Conservation (phyloP, 2,113 vertebrate genomes). For the Pteropus alecto region DNA sequence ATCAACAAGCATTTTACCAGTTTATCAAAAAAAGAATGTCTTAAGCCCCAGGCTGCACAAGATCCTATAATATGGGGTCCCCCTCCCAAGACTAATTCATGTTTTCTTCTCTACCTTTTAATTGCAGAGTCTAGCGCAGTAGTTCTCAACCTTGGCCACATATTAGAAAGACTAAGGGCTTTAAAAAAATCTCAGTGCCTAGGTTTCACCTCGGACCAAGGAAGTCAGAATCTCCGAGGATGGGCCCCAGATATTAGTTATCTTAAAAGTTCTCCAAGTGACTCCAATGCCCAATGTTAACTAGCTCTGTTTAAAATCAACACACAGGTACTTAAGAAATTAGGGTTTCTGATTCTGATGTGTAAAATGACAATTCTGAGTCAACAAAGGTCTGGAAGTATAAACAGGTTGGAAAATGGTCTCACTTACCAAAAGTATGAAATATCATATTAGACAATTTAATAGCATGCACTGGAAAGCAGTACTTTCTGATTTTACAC, state of each 20-base stretch:
- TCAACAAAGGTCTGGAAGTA: background rate
- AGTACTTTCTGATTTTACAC: constrained; percentile 14
- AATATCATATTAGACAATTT: background rate
- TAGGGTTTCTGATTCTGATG: constrained; percentile 31
- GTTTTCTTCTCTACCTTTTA: constrained; percentile 12
- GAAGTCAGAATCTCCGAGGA: background rate
- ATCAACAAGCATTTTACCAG: background rate
- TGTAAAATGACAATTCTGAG: background rate
- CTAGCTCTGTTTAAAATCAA: background rate
- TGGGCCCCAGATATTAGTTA: background rate
- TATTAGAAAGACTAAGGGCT: background rate
- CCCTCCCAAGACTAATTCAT: background rate
- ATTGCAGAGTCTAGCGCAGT: background rate
- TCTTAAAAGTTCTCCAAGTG: background rate
- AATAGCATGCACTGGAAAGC: background rate
- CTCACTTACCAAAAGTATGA: background rate
- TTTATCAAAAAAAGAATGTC: constrained; percentile 2
- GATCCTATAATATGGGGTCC: background rate
- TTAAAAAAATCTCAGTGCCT: background rate
- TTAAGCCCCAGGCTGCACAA: background rate
- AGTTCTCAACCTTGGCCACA: background rate
- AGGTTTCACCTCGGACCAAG: background rate
- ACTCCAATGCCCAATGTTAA: background rate
- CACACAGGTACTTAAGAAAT: background rate
- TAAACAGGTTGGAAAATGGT: background rate